Evolutionary conservation across 2,797 vertebrate genomes (phyloP).

Genomic region (Ispidina picta): DNA sequence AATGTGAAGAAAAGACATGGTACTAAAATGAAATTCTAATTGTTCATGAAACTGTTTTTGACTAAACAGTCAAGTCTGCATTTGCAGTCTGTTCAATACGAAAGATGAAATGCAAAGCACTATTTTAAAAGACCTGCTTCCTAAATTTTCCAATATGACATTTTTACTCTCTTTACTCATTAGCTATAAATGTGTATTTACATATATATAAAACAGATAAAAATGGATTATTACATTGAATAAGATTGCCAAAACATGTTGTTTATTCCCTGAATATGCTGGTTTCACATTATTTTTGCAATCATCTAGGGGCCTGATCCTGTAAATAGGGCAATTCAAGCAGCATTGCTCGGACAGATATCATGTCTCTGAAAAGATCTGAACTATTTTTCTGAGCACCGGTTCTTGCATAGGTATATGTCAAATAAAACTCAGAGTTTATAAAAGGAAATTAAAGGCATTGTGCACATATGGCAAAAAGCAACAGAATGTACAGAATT

Average conservation of each 20-base stretch:
- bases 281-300: neutral
- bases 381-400: neutral
- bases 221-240: neutral
- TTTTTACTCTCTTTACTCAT: neutral
- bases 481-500: neutral
- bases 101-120: neutral
- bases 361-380: neutral
- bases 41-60: neutral
- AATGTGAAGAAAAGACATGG: neutral
- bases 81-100: neutral
- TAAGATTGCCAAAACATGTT: neutral
- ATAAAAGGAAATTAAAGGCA: neutral
- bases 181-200: neutral
- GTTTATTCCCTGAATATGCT: neutral
- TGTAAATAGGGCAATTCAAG: neutral
- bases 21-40: neutral
- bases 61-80: neutral
- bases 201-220: neutral
- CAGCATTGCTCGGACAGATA: rapidly evolving
- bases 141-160: neutral
- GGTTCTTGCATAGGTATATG: neutral
- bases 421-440: neutral
- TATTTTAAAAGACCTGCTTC: neutral
- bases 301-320: neutral
- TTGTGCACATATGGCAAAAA: neutral